A percentile compares a stretch with the other conserved stretches of the same genome.
These are phyloP conservation scores for Xanthorhoe designata DNA, from an alignment of 2,888 invertebrate species.

Conservation along the genomic window DNA sequence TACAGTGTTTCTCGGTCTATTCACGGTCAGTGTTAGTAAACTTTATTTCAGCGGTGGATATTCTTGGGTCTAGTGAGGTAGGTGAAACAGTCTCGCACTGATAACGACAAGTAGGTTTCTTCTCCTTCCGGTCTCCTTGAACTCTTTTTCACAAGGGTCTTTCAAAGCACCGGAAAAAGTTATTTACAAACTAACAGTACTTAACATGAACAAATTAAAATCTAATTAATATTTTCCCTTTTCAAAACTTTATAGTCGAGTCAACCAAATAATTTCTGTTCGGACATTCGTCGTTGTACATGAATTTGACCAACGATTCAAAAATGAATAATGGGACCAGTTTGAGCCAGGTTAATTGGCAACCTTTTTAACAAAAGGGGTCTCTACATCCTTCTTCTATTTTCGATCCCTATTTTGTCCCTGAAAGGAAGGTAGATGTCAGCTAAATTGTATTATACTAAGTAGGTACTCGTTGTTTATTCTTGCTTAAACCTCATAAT, in stretches of 20 bases:
- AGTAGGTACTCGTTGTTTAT: not conserved
- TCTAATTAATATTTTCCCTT: conserved; percentile 20
- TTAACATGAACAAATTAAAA: not conserved
- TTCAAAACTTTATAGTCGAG: conserved; percentile 7
- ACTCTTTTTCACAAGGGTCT: too few relatives aligned
- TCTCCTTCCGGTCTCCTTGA: too few relatives aligned
- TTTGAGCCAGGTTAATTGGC: conserved; percentile 13
- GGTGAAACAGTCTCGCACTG: too few relatives aligned
- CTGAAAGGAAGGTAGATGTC: conserved; percentile 1
- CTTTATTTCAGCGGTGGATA: too few relatives aligned
- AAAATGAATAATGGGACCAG: conserved; percentile 21
- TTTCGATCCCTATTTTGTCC: conserved; percentile 1
- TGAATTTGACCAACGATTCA: conserved; percentile 15
- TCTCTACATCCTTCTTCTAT: not conserved
- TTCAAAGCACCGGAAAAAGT: too few relatives aligned
- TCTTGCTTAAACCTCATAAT: not conserved
- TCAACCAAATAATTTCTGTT: conserved; percentile 7
- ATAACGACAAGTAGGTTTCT: too few relatives aligned
- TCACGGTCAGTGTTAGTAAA: too few relatives aligned
- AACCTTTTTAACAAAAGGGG: conserved; percentile 8
- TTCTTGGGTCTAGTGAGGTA: too few relatives aligned
- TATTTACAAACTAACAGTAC: too few relatives aligned
- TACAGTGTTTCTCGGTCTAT: too few relatives aligned
- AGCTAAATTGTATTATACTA: not conserved
- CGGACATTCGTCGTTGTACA: conserved; percentile 6